Percentiles rank a stretch among this genome's conserved stretches.
Conservation (phyloP, 1,140 invertebrate genomes). For the Caerostris darwini region DNA sequence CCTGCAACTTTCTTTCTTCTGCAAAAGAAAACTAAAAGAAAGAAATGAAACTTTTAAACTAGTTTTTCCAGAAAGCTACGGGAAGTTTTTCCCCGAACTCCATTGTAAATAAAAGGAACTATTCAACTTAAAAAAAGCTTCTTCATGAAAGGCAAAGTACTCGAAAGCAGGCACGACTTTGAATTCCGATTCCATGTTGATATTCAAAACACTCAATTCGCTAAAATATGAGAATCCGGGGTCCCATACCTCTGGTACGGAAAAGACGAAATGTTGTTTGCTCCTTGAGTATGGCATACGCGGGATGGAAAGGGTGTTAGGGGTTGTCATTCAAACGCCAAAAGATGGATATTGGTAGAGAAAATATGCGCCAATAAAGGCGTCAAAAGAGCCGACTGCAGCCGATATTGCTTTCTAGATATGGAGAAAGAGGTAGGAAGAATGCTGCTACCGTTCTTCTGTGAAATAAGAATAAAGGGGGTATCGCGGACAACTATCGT, state of each 20-base stretch:
- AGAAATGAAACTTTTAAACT: conserved; percentile 1
- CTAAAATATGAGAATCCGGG: conserved; percentile 12
- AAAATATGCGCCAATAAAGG: conserved; percentile 72
- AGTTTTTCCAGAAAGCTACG: neutral
- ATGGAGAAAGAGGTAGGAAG: conserved; percentile 11
- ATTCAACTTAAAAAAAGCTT: conserved; percentile 3
- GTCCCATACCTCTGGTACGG: neutral
- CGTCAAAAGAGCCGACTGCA: conserved; percentile 68
- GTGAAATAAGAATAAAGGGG: neutral
- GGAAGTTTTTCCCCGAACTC: neutral
- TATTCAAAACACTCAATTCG: conserved; percentile 65
- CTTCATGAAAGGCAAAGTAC: conserved; percentile 17
- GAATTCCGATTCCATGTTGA: conserved; percentile 62
- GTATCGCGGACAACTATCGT: conserved; percentile 21
- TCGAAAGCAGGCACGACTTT: neutral
- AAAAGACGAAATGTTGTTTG: conserved; percentile 65
- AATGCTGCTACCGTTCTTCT: conserved; percentile 7
- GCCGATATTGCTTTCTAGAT: conserved; percentile 65
- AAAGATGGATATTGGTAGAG: conserved; percentile 70
- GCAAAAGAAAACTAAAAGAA: neutral
- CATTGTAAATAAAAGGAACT: conserved; percentile 15
- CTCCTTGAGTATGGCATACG: conserved; percentile 12
- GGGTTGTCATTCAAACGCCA: conserved; percentile 70
- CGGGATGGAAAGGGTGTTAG: neutral
- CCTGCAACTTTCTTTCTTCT: neutral